These are phyloP conservation scores for Leuciscus idus DNA, from an alignment of 2,113 vertebrate genomes.

Conservation along the genomic window DNA sequence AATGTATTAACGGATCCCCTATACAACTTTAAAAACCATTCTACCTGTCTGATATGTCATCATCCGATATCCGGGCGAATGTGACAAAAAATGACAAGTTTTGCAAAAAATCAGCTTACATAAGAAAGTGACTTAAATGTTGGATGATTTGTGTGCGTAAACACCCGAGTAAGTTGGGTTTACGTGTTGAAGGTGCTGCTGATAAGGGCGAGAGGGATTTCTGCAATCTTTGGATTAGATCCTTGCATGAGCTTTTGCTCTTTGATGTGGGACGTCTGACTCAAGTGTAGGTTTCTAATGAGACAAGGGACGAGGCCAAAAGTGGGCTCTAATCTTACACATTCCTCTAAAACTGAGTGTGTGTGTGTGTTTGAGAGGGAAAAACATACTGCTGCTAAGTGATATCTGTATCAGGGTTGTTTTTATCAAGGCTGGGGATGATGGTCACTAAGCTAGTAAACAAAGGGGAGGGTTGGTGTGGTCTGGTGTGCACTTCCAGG, in stretches of 20 bases:
- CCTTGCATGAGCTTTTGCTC: slow-evolving; percentile 2
- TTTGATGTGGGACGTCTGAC: slow-evolving; percentile 47
- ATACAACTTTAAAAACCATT: slow-evolving; percentile 39
- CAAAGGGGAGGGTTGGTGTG: slow-evolving; percentile 68
- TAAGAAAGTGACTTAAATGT: slow-evolving; percentile 17
- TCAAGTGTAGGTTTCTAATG: slow-evolving; percentile 19
- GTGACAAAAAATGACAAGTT: slow-evolving; percentile 35
- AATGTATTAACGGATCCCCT: neutral
- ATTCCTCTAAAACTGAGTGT: slow-evolving; percentile 13
- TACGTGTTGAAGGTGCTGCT: slow-evolving; percentile 30
- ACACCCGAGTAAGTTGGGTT: slow-evolving; percentile 35
- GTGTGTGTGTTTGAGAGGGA: slow-evolving; percentile 19
- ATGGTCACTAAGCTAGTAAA: slow-evolving; percentile 70
- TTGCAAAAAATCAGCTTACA: slow-evolving; percentile 55
- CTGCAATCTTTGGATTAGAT: slow-evolving; percentile 55
- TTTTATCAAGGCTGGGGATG: slow-evolving; percentile 46
- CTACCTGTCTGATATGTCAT: slow-evolving; percentile 40
- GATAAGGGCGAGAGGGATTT: slow-evolving; percentile 55
- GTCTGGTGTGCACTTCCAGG: slow-evolving; percentile 71
- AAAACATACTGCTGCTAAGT: neutral
- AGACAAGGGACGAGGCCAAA: slow-evolving; percentile 21
- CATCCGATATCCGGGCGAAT: neutral
- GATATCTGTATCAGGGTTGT: slow-evolving; percentile 19
- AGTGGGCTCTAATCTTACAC: slow-evolving; percentile 34
- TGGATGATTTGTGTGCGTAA: slow-evolving; percentile 14